These are phyloP conservation scores for Drepanosiphum platanoidis DNA, from an alignment of 2,888 invertebrate species.

Conservation along the genomic window DNA sequence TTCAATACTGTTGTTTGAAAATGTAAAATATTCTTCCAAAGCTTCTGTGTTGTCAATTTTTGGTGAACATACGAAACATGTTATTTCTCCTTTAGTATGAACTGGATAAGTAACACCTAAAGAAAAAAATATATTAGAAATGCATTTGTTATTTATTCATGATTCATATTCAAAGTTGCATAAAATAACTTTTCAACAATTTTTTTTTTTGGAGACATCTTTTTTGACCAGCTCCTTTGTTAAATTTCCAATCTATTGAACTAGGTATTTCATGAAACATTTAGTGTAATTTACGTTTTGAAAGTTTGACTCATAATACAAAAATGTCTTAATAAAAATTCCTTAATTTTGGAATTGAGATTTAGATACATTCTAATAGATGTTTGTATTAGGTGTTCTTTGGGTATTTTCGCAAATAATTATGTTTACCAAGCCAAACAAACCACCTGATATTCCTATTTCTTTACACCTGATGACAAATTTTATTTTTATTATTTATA, in stretches of 20 bases:
- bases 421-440: too few species aligned
- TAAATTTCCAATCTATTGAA: too few species aligned
- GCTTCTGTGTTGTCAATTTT: conserved; percentile 15
- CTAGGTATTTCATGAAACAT: not conserved
- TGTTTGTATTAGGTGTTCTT: too few species aligned
- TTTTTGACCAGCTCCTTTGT: not conserved
- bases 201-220: not conserved
- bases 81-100: conserved; percentile 16
- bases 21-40: conserved; percentile 13
- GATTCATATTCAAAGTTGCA: too few species aligned
- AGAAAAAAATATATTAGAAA: conserved; percentile 12
- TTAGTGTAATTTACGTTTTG: not conserved
- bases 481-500: too few species aligned
- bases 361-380: too few species aligned
- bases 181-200: not conserved
- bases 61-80: conserved; percentile 47
- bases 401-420: too few species aligned
- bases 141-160: not conserved
- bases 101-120: conserved; percentile 15
- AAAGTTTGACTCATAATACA: not conserved
- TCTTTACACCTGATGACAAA: too few species aligned
- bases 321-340: too few species aligned
- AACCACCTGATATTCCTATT: too few species aligned
- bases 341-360: too few species aligned
- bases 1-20: conserved; percentile 17